Conservation (phyloP, 2,113 vertebrate genomes). For the Ancistrus triradiatus region DNA sequence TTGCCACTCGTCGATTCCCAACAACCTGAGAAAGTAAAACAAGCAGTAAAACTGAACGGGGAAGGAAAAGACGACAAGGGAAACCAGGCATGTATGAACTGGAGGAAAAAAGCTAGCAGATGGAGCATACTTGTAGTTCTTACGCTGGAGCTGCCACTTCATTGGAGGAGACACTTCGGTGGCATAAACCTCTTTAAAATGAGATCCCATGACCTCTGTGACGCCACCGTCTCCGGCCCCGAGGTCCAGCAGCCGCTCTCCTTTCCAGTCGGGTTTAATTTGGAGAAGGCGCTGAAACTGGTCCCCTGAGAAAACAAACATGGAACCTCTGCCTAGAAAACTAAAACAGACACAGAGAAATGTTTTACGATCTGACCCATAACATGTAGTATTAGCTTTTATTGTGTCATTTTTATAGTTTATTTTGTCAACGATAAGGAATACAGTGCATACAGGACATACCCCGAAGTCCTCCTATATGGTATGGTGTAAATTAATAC, state of each 20-base stretch:
- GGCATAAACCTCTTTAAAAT: constrained; percentile 89
- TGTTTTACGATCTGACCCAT: not conserved
- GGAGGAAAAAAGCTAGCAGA: too few relatives aligned
- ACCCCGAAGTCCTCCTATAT: too few relatives aligned
- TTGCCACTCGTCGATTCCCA: constrained; percentile 92
- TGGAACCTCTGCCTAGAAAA: constrained; percentile 91
- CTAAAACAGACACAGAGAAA: constrained; percentile 59
- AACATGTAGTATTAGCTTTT: too few relatives aligned
- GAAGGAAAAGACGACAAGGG: too few relatives aligned
- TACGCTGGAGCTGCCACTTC: constrained; percentile 96
- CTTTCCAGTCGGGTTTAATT: constrained; percentile 85
- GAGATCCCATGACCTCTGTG: constrained; percentile 88
- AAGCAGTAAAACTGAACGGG: not conserved
- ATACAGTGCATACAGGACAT: too few relatives aligned
- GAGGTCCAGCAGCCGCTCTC: constrained; percentile 84
- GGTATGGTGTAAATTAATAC: too few relatives aligned
- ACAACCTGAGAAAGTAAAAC: constrained; percentile 52
- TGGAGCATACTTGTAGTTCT: constrained; percentile 75
- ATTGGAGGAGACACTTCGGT: constrained; percentile 93
- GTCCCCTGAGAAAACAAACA: constrained; percentile 93
- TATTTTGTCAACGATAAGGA: too few relatives aligned
- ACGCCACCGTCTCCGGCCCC: constrained; percentile 96
- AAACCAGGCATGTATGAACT: too few relatives aligned
- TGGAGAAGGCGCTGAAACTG: constrained; percentile 86
- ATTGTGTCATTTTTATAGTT: too few relatives aligned